Base-by-base conservation (phyloP, 2,888 invertebrate genomes). In the Hemithea aestivaria region DNA sequence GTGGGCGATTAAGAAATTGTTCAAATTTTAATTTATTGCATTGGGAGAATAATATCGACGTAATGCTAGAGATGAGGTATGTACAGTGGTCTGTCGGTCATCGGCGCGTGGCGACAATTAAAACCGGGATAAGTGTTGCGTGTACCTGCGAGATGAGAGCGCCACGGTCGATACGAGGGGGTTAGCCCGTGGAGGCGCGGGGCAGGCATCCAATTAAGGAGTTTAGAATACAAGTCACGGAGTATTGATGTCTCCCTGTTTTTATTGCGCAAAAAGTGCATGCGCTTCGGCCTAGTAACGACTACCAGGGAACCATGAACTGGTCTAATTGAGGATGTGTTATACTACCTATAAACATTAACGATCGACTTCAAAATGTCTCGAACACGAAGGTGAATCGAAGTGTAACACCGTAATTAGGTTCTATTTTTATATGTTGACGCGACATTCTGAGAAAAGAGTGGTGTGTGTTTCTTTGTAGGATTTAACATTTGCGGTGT, bases 61-160 rank as follows among this genome's bases (percentile, higher is more conserved):
- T 16, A 1, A 9, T 10, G 10, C 10, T 22, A 21, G 27, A 30
- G 22, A 27, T 24, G 11, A 5, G 16, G 28, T 40, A 43, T 44
- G 33, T 34, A 32, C 44, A 49, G 56, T 62, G 61, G 62, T 16
- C 16, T 59, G 58, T 57, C 73, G 80, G 79, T 82, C 81, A 80
- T 77, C 81, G 73, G 77, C 73, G 83, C 81, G 78, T 82, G 76
- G 81, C 80, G 83, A 83, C 85, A 85, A 85, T 84, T 84, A 84
- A 83, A 83, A 79, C 78, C 72, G 77, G 82, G 84, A 84, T 82
- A 83, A 85, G 83, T 83, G 81, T 82, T 83, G 81, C 78, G 80
- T 83, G 70, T 83, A 83, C 85, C 83, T 83, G 83, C 67, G 83
- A 78, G 83, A 84, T 82, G 83, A 82, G 81, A 75, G 74, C 76